Evolutionary conservation across 2,888 invertebrate genomes (phyloP).

Genomic region (Helobdella robusta): DNA sequence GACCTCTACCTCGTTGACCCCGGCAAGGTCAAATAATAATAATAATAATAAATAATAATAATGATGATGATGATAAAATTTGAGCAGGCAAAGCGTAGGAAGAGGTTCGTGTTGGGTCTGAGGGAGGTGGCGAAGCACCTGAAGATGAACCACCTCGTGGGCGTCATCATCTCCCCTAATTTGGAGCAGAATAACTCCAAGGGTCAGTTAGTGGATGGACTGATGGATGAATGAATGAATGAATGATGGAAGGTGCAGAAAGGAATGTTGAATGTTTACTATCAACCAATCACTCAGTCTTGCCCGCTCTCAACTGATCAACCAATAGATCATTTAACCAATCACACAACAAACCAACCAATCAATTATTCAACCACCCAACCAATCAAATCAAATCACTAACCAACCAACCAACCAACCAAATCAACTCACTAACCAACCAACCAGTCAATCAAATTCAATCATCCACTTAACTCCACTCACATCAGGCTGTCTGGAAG

Average conservation of each 20-base stretch:
- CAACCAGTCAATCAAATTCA: not conserved
- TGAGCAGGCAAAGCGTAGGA: slow-evolving; percentile 49
- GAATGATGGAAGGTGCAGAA: no score
- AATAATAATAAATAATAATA: not conserved
- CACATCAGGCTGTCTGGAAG: slow-evolving; percentile 56
- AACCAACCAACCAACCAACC: not conserved
- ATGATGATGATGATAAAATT: not conserved
- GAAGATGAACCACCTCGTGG: slow-evolving; percentile 56
- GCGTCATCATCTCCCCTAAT: slow-evolving; percentile 60
- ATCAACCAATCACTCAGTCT: no score
- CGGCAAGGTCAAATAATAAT: slow-evolving; percentile 52
- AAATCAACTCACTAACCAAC: not conserved
- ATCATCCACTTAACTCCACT: not conserved
- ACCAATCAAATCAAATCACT: no score
- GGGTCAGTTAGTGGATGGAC: no score
- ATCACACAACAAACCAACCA: no score
- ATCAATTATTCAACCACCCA: no score
- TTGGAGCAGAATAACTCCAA: slow-evolving; percentile 54
- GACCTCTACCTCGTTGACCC: slow-evolving; percentile 57
- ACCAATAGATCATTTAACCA: no score
- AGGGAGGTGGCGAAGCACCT: slow-evolving; percentile 58
- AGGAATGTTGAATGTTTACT: no score
- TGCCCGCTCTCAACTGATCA: no score
- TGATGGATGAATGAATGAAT: no score
- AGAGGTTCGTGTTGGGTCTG: slow-evolving; percentile 58